Evolutionary conservation across 1,140 invertebrate species (phyloP).

Genomic region (Heterodera carotae): DNA sequence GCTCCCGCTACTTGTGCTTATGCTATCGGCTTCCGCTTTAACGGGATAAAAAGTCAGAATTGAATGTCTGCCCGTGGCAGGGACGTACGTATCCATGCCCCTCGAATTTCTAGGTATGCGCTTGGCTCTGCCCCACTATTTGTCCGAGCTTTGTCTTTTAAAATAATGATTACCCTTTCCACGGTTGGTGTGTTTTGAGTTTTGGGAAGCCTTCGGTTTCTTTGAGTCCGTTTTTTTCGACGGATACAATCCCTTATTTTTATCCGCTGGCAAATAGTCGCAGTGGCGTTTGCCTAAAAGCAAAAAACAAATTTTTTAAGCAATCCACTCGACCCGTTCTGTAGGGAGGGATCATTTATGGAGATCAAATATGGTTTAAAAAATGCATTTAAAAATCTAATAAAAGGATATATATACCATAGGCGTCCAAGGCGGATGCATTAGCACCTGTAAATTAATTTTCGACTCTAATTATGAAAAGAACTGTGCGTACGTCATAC

Average conservation of each 20-base stretch:
- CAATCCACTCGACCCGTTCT: too few relatives aligned
- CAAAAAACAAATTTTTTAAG: background rate
- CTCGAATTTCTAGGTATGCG: too few relatives aligned
- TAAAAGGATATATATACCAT: too few relatives aligned
- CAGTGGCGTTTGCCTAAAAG: background rate
- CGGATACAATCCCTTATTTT: background rate
- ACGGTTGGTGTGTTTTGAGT: background rate
- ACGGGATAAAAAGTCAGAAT: too few relatives aligned
- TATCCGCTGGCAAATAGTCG: background rate
- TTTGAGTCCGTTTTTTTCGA: background rate
- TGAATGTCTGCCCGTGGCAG: too few relatives aligned
- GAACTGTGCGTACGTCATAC: background rate
- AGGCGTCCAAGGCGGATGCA: background rate
- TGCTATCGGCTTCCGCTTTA: conserved; percentile 5
- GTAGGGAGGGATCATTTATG: too few relatives aligned
- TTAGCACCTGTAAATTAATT: conserved; percentile 11
- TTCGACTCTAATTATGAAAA: background rate
- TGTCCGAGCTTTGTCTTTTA: too few relatives aligned
- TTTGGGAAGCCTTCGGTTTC: background rate
- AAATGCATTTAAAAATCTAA: too few relatives aligned
- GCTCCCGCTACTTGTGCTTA: too few relatives aligned
- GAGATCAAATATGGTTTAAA: too few relatives aligned
- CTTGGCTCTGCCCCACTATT: too few relatives aligned
- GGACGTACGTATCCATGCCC: too few relatives aligned
- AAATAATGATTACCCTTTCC: background rate